Percentiles rank a stretch among this genome's conserved stretches.
phyloP scores from a whole-genome alignment of 2,113 vertebrate species.

The Octodon degus region DNA sequence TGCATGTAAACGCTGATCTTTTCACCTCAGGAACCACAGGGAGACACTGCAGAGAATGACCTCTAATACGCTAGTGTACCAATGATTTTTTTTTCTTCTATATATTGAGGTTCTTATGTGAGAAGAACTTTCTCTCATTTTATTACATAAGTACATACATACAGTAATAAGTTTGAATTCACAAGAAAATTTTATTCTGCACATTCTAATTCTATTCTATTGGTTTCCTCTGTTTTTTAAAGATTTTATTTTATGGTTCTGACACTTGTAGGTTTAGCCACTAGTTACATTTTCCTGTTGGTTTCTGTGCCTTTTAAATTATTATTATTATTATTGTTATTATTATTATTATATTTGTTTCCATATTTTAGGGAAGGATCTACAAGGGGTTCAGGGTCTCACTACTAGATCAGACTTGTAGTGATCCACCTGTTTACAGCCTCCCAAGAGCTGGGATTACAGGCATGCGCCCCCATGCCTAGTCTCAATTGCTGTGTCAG shows the following conservation, averaged over 20 bases:
- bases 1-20: neutral
- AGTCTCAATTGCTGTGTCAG: too few relatives aligned
- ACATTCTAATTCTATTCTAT: neutral
- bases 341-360: too few relatives aligned
- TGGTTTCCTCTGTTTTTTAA: too few relatives aligned
- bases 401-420: too few relatives aligned
- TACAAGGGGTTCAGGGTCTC: too few relatives aligned
- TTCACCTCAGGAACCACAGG: neutral
- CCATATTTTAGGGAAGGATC: too few relatives aligned
- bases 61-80: neutral
- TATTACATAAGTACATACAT: neutral
- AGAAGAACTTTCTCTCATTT: neutral
- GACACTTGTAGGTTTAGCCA: neutral
- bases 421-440: too few relatives aligned
- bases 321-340: too few relatives aligned
- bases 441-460: too few relatives aligned
- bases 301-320: too few relatives aligned
- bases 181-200: neutral
- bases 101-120: neutral
- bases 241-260: neutral
- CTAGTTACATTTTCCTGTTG: neutral
- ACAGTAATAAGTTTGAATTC: neutral
- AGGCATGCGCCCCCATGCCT: too few relatives aligned
- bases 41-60: neutral
- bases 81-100: neutral